Evolutionary conservation across 2,797 vertebrate species (phyloP).

Genomic region (Sebastolobus altivelis): DNA sequence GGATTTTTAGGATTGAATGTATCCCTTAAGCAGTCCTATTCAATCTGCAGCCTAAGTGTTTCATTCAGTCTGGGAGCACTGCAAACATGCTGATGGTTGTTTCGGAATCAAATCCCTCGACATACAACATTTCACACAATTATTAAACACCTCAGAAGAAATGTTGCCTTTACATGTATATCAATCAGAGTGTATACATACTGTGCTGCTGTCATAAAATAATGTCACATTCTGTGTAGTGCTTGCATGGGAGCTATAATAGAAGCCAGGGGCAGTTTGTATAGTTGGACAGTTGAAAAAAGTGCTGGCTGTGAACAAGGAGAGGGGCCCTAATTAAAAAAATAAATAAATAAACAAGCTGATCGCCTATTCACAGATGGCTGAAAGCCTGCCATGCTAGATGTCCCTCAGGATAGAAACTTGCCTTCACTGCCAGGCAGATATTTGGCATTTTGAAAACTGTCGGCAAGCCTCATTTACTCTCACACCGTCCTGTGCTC

Average conservation of each 20-base stretch:
- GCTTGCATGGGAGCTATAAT: slow-evolving; percentile 7
- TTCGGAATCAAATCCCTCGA: slow-evolving; percentile 9
- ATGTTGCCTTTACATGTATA: not conserved
- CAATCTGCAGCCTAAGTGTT: slow-evolving; percentile 15
- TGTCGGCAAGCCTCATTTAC: slow-evolving; percentile 72
- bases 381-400: slow-evolving; percentile 76
- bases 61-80: not conserved
- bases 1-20: not conserved
- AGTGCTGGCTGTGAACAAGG: slow-evolving; percentile 41
- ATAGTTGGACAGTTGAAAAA: slow-evolving; percentile 24
- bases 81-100: slow-evolving; percentile 18
- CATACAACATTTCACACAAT: not conserved
- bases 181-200: not conserved
- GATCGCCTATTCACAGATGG: slow-evolving; percentile 77
- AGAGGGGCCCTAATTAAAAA: slow-evolving; percentile 66
- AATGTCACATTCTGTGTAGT: not conserved
- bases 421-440: slow-evolving; percentile 68
- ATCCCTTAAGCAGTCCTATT: slow-evolving; percentile 5
- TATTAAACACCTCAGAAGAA: not conserved
- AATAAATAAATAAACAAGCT: slow-evolving; percentile 69
- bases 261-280: slow-evolving; percentile 20
- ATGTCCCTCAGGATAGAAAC: slow-evolving; percentile 73
- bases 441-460: slow-evolving; percentile 75
- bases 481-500: slow-evolving; percentile 47
- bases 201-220: not conserved